Conservation (phyloP, 2,113 vertebrate genomes). For the Heptranchias perlo region DNA sequence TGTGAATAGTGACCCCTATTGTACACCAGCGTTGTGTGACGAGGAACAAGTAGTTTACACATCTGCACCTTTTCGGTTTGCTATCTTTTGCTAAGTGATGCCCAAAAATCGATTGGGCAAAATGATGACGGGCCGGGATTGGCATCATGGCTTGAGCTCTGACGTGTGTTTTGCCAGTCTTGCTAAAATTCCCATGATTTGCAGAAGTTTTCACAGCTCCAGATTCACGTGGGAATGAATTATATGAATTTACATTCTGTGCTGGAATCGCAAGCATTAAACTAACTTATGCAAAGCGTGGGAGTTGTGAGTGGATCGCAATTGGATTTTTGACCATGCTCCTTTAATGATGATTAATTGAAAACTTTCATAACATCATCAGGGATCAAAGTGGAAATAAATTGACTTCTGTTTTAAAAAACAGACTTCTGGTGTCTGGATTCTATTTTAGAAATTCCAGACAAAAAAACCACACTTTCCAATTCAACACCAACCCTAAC, state of each 20-base stretch:
- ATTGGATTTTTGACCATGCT: background rate
- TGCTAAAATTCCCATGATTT: background rate
- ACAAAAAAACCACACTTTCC: background rate
- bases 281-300: background rate
- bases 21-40: background rate
- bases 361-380: background rate
- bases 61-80: background rate
- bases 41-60: background rate
- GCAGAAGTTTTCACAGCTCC: background rate
- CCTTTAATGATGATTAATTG: background rate
- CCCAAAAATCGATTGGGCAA: background rate
- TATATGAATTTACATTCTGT: background rate
- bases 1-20: conserved; percentile 34
- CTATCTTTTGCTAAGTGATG: background rate
- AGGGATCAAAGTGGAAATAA: background rate
- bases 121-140: background rate
- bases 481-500: background rate
- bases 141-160: background rate
- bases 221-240: background rate
- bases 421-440: background rate
- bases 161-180: background rate
- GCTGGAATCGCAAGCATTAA: background rate
- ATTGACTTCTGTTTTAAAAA: background rate
- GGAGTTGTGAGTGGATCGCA: background rate
- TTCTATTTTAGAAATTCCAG: background rate